Base-by-base conservation (phyloP, 2,113 vertebrate species). In the Xiphorhynchus elegans region DNA sequence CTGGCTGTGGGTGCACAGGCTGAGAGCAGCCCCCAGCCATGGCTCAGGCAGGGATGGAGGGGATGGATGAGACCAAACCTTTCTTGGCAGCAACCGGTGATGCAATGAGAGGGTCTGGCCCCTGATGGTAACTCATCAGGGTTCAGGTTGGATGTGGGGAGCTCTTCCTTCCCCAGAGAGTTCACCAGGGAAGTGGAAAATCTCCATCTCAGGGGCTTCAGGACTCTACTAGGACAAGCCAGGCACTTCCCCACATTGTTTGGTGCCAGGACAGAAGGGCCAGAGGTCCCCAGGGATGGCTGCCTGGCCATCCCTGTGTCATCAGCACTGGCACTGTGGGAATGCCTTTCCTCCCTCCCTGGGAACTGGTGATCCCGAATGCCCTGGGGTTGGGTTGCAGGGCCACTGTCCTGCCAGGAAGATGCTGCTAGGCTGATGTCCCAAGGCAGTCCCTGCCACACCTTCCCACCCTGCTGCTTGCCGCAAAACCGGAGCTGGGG, bases 351-450 rank as follows among this genome's bases (percentile, higher is more conserved):
- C 31, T 49, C 50, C 35, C 11, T 7, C 33, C 29, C 29, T 3
- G 13, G 46, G 42, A 72, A 37, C 37, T 3, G 6, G 4, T 7
- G 10, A 24, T 11, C 40, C 56, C 60, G 49, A 13, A 55, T 7
- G 3, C 42, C 47, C 64, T 1, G 1, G 21, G 26, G n/a, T n/a
- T 6, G 4, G 31, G 10, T 15, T 29, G 14, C 26, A 49, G 56
- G 24, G 52, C 58, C n/a, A 33, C 5, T 0, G 0, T 16, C 2
- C 6, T 16, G 6, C 7, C 8, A 1, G 0, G 5, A n/a, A 67
- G 18, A 31, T 55, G 53, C 24, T 8, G 2, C 89, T 39, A 29
- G 56, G n/a, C 66, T 12, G 17, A 50, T 29, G 42, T 35, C 29
- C 46, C 7, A 1, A 7, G 28, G 28, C 46, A 35, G 56, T 16